These are phyloP conservation scores for Phaenicophaeus curvirostris DNA, from an alignment of 2,797 vertebrate genomes.

Conservation along the genomic window DNA sequence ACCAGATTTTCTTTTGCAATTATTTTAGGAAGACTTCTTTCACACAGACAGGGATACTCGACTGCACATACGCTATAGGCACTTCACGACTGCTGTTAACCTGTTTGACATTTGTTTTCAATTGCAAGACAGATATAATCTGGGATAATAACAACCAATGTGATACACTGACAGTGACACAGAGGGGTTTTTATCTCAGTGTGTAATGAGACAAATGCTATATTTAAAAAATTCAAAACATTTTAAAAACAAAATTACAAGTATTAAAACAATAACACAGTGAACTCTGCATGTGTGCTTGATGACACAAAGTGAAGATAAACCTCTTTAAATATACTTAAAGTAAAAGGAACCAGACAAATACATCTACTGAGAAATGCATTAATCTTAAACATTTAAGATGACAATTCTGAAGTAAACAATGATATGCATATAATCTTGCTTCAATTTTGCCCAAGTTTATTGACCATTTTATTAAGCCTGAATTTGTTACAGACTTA, in stretches of 20 bases:
- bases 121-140: neutral
- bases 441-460: neutral
- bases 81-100: neutral
- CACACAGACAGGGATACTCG: neutral
- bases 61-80: neutral
- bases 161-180: neutral
- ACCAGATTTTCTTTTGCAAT: neutral
- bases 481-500: neutral
- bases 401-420: neutral
- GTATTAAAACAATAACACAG: neutral
- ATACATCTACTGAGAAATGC: neutral
- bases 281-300: neutral
- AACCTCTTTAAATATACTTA: neutral
- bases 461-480: conserved; percentile 26
- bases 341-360: neutral
- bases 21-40: neutral
- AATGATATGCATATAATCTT: neutral
- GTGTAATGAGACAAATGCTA: neutral
- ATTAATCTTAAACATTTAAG: neutral
- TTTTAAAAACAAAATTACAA: neutral
- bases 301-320: neutral
- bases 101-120: neutral
- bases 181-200: neutral
- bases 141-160: neutral
- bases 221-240: neutral